Base-by-base conservation (phyloP, 2,797 vertebrate genomes). In the Chaenodraco wilsoni region DNA sequence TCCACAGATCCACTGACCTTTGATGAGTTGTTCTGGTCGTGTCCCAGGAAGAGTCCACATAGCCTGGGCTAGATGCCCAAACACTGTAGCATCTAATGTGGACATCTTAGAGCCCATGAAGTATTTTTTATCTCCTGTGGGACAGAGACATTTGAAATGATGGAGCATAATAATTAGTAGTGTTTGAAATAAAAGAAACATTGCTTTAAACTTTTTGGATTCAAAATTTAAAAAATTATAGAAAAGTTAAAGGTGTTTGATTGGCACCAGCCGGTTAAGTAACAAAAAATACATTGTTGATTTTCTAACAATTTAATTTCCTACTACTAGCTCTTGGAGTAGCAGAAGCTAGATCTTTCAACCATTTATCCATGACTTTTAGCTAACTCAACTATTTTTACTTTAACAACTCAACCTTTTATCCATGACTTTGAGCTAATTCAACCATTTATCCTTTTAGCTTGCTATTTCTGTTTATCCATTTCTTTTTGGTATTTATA, bases 21-120 rank as follows among this genome's bases (percentile, higher is more conserved):
- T 99, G 86, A 99, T 98, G 68, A 99, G 93, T 23, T 96, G 95
- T 76, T 99, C 97, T 4, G 96, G 97, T 77, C 96, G 94, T 50
- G 98, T 98, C 69, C 98, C 98, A 33, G 98, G 97, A 41, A 99
- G 92, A 0, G 97, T 98, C 98, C 98, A 99, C 98, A 99, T 99
- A 8, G 96, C 97, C 90, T 98, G 97, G 63, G 98, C 97, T 41
- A 99, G 92, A 87, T 98, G 97, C 50, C 98, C 97, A 65, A 99
- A 99, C 69, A 99, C 96, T 2, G 97, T 98, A 48, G 98, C 97
- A 40, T 99, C 98, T 69, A 99, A 94, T 13, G 96, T 96, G 21
- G 97, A 98, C 84, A 98, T 94, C 33, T 96, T 97, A 51, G 96
- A 94, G 71, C 97, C 98, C 98, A 99, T 99, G 46, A 99, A 96